Evolutionary conservation across 2,797 vertebrate species (phyloP).

Genomic region (Oophaga sylvatica): DNA sequence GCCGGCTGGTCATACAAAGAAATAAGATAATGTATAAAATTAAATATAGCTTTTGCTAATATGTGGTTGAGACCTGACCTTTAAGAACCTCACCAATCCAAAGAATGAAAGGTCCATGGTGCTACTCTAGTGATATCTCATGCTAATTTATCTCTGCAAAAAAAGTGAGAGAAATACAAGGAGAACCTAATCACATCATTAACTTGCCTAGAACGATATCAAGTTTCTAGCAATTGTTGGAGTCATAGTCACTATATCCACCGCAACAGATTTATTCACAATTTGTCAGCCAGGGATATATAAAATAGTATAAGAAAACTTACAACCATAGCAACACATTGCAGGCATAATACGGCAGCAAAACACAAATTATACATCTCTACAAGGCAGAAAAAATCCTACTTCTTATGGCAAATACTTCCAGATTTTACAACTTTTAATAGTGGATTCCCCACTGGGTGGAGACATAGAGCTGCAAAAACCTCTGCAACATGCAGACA

Average conservation of each 20-base stretch:
- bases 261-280: slow-evolving; percentile 55
- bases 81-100: too few relatives aligned
- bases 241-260: slow-evolving; percentile 44
- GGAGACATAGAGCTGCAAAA: slow-evolving; percentile 70
- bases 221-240: background rate
- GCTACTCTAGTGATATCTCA: too few relatives aligned
- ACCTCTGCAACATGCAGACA: background rate
- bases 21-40: too few relatives aligned
- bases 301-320: slow-evolving; percentile 14
- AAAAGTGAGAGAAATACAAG: too few relatives aligned
- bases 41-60: too few relatives aligned
- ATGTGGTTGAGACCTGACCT: too few relatives aligned
- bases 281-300: slow-evolving; percentile 37
- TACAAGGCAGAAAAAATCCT: background rate
- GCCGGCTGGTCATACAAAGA: too few relatives aligned
- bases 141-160: too few relatives aligned
- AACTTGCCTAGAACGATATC: background rate
- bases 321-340: slow-evolving; percentile 23
- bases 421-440: background rate
- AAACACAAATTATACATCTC: background rate
- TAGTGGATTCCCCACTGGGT: slow-evolving; percentile 68
- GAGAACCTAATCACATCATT: background rate
- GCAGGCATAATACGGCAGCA: background rate
- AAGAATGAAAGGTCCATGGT: too few relatives aligned
- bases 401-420: background rate